Evolutionary conservation across 37 sponge, comb jelly and placozoan species (phyloP).

Genomic region (Axinella damicornis): DNA sequence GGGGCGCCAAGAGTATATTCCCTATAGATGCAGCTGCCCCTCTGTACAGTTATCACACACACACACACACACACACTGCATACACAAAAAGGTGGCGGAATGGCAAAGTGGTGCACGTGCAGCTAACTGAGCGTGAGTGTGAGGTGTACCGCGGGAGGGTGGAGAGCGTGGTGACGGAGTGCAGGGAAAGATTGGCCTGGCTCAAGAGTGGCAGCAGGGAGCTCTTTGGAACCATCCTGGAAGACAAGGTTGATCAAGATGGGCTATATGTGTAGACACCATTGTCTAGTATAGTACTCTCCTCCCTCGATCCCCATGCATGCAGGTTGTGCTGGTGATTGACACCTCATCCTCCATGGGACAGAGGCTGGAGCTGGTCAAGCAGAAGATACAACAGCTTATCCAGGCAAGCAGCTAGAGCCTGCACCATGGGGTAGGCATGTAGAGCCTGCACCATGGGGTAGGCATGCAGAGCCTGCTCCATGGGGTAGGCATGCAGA

Average conservation of each 20-base stretch:
- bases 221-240: slow-evolving; percentile 91
- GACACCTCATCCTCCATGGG: slow-evolving; percentile 88
- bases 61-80: not conserved
- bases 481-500: no score
- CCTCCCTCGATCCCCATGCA: not conserved
- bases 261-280: no score
- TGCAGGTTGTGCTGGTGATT: slow-evolving; percentile 61
- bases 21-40: no score
- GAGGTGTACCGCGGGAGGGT: slow-evolving; percentile 40
- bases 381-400: slow-evolving; percentile 69
- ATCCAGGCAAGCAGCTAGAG: slow-evolving; percentile 39
- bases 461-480: no score
- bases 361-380: slow-evolving; percentile 73
- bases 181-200: slow-evolving; percentile 67
- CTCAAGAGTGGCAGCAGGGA: slow-evolving; percentile 85
- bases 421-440: no score
- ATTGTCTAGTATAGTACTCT: no score
- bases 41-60: no score
- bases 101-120: slow-evolving; percentile 62
- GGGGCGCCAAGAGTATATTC: no score
- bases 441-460: no score
- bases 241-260: slow-evolving; percentile 57
- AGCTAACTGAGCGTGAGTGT: slow-evolving; percentile 35
- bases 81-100: slow-evolving; percentile 36
- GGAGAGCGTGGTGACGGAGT: slow-evolving; percentile 30